phyloP scores from a whole-genome alignment of 2,113 vertebrate species.

The Oceanodroma tethys region DNA sequence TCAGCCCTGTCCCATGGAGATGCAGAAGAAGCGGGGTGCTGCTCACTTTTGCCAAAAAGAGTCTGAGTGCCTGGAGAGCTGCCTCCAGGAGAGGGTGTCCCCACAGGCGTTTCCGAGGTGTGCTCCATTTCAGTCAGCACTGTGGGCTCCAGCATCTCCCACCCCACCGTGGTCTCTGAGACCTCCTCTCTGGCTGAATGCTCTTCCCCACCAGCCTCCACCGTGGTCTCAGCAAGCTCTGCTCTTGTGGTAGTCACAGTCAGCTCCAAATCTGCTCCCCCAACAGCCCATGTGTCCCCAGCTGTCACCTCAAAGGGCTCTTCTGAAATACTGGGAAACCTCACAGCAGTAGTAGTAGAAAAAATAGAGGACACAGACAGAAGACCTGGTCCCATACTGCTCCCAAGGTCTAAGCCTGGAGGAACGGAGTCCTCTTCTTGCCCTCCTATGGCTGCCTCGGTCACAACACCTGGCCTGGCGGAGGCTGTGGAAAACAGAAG shows the following conservation, averaged over 20 bases:
- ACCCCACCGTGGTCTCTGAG: not conserved
- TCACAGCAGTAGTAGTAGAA: conserved; percentile 8
- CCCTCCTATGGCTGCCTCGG: not conserved
- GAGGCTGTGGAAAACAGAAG: conserved; percentile 15
- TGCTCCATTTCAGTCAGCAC: not conserved
- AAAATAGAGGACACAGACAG: conserved; percentile 34
- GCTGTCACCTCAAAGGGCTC: not conserved
- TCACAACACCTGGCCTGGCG: not conserved
- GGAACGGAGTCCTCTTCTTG: conserved; percentile 61
- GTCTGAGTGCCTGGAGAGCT: not conserved
- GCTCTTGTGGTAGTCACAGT: not conserved
- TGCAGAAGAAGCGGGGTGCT: not conserved
- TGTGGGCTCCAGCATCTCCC: not conserved
- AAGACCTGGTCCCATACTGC: conserved; percentile 66
- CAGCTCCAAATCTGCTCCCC: not conserved
- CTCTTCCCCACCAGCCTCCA: not conserved
- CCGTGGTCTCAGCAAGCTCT: not conserved
- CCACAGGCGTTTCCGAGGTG: not conserved
- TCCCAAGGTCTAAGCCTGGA: conserved; percentile 66
- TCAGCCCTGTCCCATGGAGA: conserved; percentile 21
- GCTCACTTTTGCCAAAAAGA: not conserved
- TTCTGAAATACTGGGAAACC: conserved; percentile 5
- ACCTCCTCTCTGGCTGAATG: not conserved
- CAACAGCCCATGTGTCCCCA: not conserved
- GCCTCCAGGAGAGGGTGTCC: not conserved